Conservation (phyloP, 2,888 invertebrate species). For the Muscina levida region DNA sequence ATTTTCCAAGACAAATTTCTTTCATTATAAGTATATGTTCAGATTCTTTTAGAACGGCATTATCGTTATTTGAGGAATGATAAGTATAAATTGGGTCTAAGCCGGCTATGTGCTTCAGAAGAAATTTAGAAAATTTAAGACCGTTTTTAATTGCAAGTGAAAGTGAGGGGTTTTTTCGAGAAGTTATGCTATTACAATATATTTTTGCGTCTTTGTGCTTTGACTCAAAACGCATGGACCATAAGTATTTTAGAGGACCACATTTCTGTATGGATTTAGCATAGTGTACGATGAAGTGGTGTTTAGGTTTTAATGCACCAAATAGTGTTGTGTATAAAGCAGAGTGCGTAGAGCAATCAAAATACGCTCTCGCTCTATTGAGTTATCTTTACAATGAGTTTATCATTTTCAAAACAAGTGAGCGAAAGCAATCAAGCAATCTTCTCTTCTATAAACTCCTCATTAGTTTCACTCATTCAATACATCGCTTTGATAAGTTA, state of each 20-base stretch:
- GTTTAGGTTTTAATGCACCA: slow-evolving; percentile 52
- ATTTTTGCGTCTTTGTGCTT: slow-evolving; percentile 50
- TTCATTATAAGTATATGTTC: slow-evolving; percentile 27
- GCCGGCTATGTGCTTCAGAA: slow-evolving; percentile 35
- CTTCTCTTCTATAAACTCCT: too few relatives aligned
- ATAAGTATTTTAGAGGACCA: slow-evolving; percentile 53
- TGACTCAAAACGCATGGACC: slow-evolving; percentile 51
- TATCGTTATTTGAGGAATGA: neutral
- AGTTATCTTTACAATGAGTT: too few relatives aligned
- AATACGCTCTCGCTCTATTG: too few relatives aligned
- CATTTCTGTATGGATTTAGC: slow-evolving; percentile 44
- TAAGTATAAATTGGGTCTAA: slow-evolving; percentile 6
- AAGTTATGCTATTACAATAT: slow-evolving; percentile 46
- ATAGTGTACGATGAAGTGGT: slow-evolving; percentile 53
- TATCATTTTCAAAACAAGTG: too few relatives aligned
- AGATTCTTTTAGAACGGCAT: slow-evolving; percentile 1
- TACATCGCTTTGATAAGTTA: too few relatives aligned
- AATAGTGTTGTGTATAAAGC: slow-evolving; percentile 5
- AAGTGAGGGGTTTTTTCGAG: slow-evolving; percentile 47
- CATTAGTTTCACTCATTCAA: too few relatives aligned
- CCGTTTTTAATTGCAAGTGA: slow-evolving; percentile 50
- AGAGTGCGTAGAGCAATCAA: too few relatives aligned
- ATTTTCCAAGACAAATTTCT: slow-evolving; percentile 20
- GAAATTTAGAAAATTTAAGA: slow-evolving; percentile 53
- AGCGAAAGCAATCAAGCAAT: too few relatives aligned